Base-by-base conservation (phyloP, 2,888 invertebrate genomes). In the Eupithecia dodoneata region DNA sequence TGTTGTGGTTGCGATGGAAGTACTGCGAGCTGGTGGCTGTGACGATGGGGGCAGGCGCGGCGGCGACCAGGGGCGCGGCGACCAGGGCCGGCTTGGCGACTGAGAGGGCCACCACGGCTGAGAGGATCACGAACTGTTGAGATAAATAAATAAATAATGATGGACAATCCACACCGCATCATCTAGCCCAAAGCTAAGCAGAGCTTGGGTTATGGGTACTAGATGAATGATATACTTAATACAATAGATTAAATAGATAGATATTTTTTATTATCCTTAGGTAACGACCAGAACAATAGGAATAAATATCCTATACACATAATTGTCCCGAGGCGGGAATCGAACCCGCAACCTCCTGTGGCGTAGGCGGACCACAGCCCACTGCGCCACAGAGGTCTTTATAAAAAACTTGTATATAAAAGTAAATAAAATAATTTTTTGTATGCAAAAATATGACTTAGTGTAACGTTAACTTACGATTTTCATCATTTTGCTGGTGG, bases 11-110 rank as follows among this genome's bases (percentile, higher is more conserved):
- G 82, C 96, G 95, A 76, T 97, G 96, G 88, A 96, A 94, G 84
- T 96, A 96, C 88, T 97, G 97, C 42, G 96, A 96, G 90, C 97
- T 97, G 85, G 96, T 95, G 4, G 97, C 96, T 0, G 97, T 97
- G 76, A 96, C 96, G 13, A 96, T 91, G 0, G 96, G 94, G 2
- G 94, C 93, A 1, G 94, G 93, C 0, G 92, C 89, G 2, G 92
- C 95, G 2, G 92, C 95, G 2, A 93, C 85, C 10, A 92, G 73
- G 0, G 92, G 91, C 4, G 91, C 90, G 79, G 90, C 90, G 13
- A 92, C 84, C 9, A 93, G 80, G 3, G 87, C 83, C 0, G 93
- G 94, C 82, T 94, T 94, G 72, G 94, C 94, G 13, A 88, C 87
- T 4, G 90, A 87, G 76, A 94, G 81, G 79, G 93, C 92, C 82